Base-by-base conservation (phyloP, 2,888 invertebrate genomes). In the Penaeus monodon region DNA sequence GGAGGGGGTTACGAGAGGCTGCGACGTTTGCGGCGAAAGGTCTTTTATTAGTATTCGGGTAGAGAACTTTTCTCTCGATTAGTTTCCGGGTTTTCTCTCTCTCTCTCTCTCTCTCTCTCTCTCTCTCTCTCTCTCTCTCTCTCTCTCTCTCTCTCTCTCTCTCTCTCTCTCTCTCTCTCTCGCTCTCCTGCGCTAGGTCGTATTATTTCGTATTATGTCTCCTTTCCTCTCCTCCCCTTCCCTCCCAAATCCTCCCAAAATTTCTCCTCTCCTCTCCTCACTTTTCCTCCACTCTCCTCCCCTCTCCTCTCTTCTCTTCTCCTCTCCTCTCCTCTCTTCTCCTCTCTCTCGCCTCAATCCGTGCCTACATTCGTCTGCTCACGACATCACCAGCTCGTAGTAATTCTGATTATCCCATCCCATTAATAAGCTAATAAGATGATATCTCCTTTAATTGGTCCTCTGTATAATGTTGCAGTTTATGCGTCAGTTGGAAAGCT, bases 71-170 rank as follows among this genome's bases (percentile, higher is more conserved):
- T 77, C 44, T 49, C 27, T 57, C 2, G 44, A 44, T 77, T 24
- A 33, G 22, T 38, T 38, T 77, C 77, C 77, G n/a, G 44, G n/a
- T 49, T 22, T 49, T 38, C 22, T 57, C 22, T 57, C 7, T 33
- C 22, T 49, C 77, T 38, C 57, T 57, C 14, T 24, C n/a, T n/a
- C 14, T 33, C 74, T 29, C n/a, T 49, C 22, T n/a, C 38, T 38
- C 80, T 66, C 64, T 64, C 64, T 27, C 57, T 64, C 64, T 29
- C 20, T 44, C 79, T 44, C 79, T 64, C 63, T 44, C 57, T 64
- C 79, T 29, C 29, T 29, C n/a, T 38, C 33, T 38, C 33, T 38
- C 33, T 38, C 33, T 38, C 33, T 38, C 33, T 38, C 33, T 38
- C 33, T 38, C 33, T 38, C 33, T 38, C 33, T 38, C 33, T 33